Evolutionary conservation across 2,113 vertebrate species (phyloP).

Genomic region (Thermophis baileyi): DNA sequence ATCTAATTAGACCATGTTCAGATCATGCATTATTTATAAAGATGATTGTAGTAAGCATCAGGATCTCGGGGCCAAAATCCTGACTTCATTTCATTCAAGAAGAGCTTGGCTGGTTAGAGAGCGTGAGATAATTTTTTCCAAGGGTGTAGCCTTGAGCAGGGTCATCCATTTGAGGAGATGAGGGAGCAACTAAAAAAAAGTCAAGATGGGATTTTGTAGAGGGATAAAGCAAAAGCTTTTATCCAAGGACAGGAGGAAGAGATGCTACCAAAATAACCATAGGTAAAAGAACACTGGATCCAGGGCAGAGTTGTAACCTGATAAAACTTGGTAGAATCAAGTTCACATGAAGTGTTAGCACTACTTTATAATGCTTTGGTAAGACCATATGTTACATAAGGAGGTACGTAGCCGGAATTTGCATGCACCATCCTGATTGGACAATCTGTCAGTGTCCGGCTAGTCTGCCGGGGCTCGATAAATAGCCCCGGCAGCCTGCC

Average conservation of each 20-base stretch:
- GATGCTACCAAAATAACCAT: neutral
- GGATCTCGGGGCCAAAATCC: neutral
- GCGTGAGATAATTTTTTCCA: neutral
- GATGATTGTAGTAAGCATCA: neutral
- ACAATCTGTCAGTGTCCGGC: too few species aligned
- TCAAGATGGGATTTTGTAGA: neutral
- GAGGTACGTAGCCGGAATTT: too few species aligned
- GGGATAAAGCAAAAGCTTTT: neutral
- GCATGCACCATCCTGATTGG: too few species aligned
- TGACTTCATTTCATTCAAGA: neutral
- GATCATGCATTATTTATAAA: neutral
- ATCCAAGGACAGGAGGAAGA: neutral
- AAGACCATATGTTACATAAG: too few species aligned
- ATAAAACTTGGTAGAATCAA: neutral
- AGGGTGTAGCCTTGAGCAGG: neutral
- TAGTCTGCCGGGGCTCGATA: too few species aligned
- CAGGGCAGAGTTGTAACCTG: neutral
- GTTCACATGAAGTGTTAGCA: too few species aligned
- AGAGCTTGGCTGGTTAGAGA: neutral
- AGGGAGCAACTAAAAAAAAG: neutral
- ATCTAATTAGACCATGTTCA: constrained; percentile 18
- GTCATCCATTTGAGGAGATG: neutral
- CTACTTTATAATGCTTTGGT: too few species aligned
- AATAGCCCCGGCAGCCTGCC: too few species aligned
- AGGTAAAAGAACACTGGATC: neutral